Percentiles rank a stretch among this genome's conserved stretches.
These are phyloP conservation scores for Platysteira castanea DNA, from an alignment of 2,113 vertebrate genomes.

Conservation along the genomic window DNA sequence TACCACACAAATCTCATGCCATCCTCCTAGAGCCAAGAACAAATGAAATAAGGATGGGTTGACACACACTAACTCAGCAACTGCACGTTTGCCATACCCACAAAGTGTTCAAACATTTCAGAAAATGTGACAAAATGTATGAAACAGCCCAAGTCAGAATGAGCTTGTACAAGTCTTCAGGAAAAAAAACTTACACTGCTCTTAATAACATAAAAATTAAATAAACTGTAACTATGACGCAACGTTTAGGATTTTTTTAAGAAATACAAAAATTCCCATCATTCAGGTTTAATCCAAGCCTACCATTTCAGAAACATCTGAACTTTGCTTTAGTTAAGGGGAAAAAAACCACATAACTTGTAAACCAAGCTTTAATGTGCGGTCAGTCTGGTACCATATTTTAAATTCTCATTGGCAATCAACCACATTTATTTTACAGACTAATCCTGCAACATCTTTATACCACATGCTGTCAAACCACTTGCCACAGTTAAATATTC, in stretches of 20 bases:
- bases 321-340: background rate
- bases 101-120: background rate
- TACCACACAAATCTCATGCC: background rate
- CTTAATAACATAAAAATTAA: background rate
- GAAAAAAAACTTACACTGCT: background rate
- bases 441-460: background rate
- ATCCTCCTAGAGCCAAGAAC: background rate
- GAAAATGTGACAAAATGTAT: background rate
- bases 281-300: background rate
- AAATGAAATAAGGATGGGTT: background rate
- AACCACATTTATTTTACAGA: background rate
- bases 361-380: background rate
- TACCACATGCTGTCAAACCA: background rate
- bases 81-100: background rate
- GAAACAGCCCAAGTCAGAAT: background rate
- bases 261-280: background rate
- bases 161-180: background rate
- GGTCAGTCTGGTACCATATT: background rate
- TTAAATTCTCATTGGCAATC: background rate
- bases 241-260: background rate
- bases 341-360: background rate
- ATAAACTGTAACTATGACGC: background rate
- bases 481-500: background rate
- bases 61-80: background rate
- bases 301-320: background rate